Base-by-base conservation (phyloP, 2,888 invertebrate genomes). In the Megalurothrips usitatus region DNA sequence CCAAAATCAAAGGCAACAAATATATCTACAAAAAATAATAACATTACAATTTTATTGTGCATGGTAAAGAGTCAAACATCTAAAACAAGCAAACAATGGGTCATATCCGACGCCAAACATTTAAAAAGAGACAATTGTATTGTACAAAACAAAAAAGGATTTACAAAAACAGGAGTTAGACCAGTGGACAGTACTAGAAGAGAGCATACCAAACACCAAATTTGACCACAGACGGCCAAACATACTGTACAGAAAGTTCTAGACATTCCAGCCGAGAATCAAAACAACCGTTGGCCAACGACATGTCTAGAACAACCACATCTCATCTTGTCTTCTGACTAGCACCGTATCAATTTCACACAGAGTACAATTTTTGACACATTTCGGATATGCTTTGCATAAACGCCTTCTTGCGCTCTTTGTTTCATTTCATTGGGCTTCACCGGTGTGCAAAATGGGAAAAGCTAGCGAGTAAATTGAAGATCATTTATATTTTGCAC, bases 161-260 rank as follows among this genome's bases (percentile, higher is more conserved):
- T 23, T 75, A 75, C 68, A 75, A 75, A 75, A 75, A 26, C 26
- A 58, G 58, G 68, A 75, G 68, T 75, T 75, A 75, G 68, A 12
- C 23, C 68, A 75, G 68, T 75, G 68, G 68, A 75, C 68, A 75
- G 68, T 75, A 75, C 68, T 75, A 75, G 68, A 75, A 75, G 68
- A 75, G 68, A 75, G 68, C 68, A 26, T 75, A 75, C 68, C 68
- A 75, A 75, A 75, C 68, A 75, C 68, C 68, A 75, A 26, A 75
- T 23, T 75, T 26, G 26, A 75, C 68, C 68, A 75, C n/a, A 75
- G 68, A 23, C 23, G 68, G 68, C 23, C 68, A 75, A 75, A 75
- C 68, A 75, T 75, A 75, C 68, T 75, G 68, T 75, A 75, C 68
- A 75, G 10, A 75, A 75, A 75, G 68, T 75, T 26, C 23, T 75